These are phyloP conservation scores for Parazoanthus darwini DNA, from an alignment of 92 coral and sea anemone species.

Conservation along the genomic window DNA sequence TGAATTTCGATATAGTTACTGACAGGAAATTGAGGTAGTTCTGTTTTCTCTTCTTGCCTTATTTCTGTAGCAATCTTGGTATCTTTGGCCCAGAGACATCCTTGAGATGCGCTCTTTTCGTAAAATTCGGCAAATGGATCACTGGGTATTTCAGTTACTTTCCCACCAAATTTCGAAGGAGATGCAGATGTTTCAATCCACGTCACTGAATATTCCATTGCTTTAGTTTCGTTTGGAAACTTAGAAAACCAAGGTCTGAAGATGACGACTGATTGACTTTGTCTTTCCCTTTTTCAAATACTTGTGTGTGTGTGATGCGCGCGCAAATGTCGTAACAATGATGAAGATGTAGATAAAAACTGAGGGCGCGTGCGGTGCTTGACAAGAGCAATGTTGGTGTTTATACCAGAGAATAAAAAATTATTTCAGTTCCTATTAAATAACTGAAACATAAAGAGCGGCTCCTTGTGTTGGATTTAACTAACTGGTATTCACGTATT, in stretches of 20 bases:
- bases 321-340: background rate
- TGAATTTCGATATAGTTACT: background rate
- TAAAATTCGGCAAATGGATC: constrained; percentile 18
- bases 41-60: too few relatives aligned
- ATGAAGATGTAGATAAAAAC: background rate
- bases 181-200: background rate
- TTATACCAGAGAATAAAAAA: too few relatives aligned
- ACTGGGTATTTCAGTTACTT: background rate
- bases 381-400: too few relatives aligned
- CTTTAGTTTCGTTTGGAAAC: too few relatives aligned
- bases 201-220: background rate
- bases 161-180: background rate
- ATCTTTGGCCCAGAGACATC: background rate
- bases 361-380: too few relatives aligned
- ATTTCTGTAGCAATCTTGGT: background rate
- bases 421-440: too few relatives aligned
- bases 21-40: background rate
- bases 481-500: too few relatives aligned
- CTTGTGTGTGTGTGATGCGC: background rate
- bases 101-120: background rate
- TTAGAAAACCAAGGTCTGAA: too few relatives aligned
- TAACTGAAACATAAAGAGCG: too few relatives aligned
- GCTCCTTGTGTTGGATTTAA: too few relatives aligned
- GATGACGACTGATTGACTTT: background rate
- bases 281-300: background rate